Evolutionary conservation across 2,888 invertebrate genomes (phyloP).

Genomic region (Amphipoea lucens): DNA sequence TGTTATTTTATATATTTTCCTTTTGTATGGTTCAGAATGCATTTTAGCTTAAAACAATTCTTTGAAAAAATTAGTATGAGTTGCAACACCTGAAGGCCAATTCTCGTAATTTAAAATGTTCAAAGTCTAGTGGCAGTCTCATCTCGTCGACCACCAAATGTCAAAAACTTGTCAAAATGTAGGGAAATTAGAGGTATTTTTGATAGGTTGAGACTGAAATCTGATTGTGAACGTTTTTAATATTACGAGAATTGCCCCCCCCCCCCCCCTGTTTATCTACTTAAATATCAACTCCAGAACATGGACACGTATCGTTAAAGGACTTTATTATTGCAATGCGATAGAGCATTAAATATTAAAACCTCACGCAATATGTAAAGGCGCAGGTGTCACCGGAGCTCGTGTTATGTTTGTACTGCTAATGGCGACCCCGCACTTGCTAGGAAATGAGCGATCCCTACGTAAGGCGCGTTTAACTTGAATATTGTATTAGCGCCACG

Average conservation of each 20-base stretch:
- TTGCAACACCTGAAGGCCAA: too few species aligned
- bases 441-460: constrained; percentile 79
- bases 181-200: too few species aligned
- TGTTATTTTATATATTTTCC: neutral
- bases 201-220: too few species aligned
- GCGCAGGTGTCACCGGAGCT: constrained; percentile 83
- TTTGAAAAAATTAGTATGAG: neutral
- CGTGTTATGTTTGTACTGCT: constrained; percentile 83
- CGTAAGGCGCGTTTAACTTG: constrained; percentile 68
- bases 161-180: too few species aligned
- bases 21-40: neutral
- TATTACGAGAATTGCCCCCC: too few species aligned
- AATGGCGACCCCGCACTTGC: constrained; percentile 79
- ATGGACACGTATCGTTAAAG: constrained; percentile 28
- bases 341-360: constrained; percentile 70
- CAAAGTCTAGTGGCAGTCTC: too few species aligned
- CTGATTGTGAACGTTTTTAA: too few species aligned
- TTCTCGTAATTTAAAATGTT: too few species aligned
- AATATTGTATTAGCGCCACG: constrained; percentile 51
- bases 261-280: neutral
- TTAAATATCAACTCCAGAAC: neutral
- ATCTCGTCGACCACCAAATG: too few species aligned
- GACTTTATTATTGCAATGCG: constrained; percentile 61
- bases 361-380: constrained; percentile 72
- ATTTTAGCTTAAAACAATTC: neutral